These are phyloP conservation scores for Tauraco hartlaubi DNA, from an alignment of 2,797 vertebrate genomes.

Conservation along the genomic window DNA sequence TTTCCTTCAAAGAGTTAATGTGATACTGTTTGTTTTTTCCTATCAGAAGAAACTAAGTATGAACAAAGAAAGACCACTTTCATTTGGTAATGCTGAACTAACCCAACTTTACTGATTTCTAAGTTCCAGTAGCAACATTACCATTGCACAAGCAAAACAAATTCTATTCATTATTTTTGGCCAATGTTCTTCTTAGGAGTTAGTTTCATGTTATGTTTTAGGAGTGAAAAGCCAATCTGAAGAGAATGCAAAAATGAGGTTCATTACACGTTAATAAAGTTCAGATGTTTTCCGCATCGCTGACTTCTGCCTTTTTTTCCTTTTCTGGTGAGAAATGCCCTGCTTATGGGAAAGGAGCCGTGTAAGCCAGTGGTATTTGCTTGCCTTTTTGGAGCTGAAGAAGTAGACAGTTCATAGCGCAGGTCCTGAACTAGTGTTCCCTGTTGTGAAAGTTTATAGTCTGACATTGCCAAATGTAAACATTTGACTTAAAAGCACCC, in stretches of 20 bases:
- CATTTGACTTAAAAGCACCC: neutral
- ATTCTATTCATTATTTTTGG: constrained; percentile 9
- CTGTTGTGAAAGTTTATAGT: neutral
- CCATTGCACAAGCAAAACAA: neutral
- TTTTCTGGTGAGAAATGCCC: neutral
- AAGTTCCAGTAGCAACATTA: neutral
- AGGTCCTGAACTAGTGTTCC: neutral
- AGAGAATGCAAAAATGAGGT: neutral
- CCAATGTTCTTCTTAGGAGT: neutral
- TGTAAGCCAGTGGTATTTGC: neutral
- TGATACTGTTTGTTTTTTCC: neutral
- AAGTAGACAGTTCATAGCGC: neutral
- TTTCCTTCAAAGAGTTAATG: neutral
- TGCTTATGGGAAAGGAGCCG: neutral
- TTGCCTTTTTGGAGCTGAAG: neutral
- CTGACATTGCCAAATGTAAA: neutral
- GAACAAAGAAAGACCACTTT: neutral
- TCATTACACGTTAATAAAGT: neutral
- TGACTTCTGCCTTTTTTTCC: neutral
- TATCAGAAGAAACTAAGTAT: neutral
- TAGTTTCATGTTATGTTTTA: neutral
- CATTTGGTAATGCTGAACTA: neutral
- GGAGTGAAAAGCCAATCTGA: neutral
- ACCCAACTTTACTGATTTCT: neutral
- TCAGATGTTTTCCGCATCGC: neutral